phyloP scores from a whole-genome alignment of 2,797 vertebrate species.

The Anisognathus igniventris region DNA sequence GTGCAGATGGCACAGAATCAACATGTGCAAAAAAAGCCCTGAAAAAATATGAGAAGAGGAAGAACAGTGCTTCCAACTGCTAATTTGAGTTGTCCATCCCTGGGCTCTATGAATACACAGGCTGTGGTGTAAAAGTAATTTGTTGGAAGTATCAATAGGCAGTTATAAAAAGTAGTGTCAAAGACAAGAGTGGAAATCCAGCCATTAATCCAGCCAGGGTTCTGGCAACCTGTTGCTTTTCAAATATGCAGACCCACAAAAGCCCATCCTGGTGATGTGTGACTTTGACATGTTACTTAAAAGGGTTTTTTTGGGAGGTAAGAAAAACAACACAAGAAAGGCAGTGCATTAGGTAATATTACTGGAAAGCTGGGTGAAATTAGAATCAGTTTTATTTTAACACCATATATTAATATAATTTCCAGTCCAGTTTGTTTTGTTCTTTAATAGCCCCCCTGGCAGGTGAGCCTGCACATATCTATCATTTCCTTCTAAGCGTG shows the following conservation, averaged over 20 bases:
- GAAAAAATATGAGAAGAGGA: background rate
- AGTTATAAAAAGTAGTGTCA: background rate
- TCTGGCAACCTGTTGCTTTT: background rate
- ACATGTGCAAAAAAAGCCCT: fast-evolving
- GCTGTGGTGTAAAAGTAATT: background rate
- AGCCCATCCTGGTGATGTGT: background rate
- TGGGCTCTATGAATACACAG: background rate
- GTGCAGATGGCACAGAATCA: background rate
- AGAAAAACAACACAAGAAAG: background rate
- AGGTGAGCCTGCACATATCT: background rate
- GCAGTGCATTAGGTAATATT: background rate
- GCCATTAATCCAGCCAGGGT: background rate
- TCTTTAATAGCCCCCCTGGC: background rate
- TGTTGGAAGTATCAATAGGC: background rate
- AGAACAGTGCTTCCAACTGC: background rate
- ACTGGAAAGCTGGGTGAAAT: background rate
- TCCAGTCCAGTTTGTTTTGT: background rate
- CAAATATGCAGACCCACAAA: background rate
- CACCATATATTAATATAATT: background rate
- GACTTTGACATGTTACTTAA: background rate
- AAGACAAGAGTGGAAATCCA: background rate
- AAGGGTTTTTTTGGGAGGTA: background rate
- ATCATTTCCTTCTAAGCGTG: background rate
- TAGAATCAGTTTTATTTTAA: background rate
- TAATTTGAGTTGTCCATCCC: background rate